Base-by-base conservation (phyloP, 1,140 invertebrate genomes). In the Wiebesia pumilae region DNA sequence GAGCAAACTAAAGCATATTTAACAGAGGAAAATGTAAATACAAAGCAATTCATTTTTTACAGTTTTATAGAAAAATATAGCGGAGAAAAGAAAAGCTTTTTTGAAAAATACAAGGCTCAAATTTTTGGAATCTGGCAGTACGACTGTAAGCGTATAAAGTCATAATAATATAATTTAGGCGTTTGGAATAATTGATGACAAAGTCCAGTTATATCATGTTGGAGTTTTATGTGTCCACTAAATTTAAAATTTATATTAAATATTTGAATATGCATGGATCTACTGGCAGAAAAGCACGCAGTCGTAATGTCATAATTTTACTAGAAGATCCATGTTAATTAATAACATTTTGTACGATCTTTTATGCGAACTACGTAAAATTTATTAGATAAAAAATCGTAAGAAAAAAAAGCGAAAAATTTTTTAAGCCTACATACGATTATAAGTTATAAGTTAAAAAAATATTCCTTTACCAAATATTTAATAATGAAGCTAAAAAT, bases 321-420 rank as follows among this genome's bases (percentile, higher is more conserved):
- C 3, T 27, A 27, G 27, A 27, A 27, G 24, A 62, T 62, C 6
- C 27, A 38, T 1, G 16, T 71, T 71, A 33, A 71, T 71, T 71
- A 71, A 71, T 71, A 71, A 4, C 4, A 38, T 38, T 38, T 33
- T 38, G 33, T 33, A 71, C 38, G 1, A 19, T 14, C 4, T 69
- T 69, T 69, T 65, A 69, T 14, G 30, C 35, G 21, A 69, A 35
- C 14, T 47, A 54, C 0, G 16, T 71, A 38, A 71, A 38, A 16
- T 35, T 24, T 71, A 71, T 35, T 21, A 6, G 35, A 58, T 54
- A 58, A 75, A 75, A 83, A 83, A 83, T 75, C 21, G n/a, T n/a
- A n/a, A n/a, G n/a, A n/a, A n/a, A n/a, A n/a, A n/a, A n/a, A n/a
- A n/a, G n/a, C n/a, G n/a, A n/a, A n/a, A n/a, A 27, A 62, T 62